Percentiles rank a stretch among this genome's conserved stretches.
Conservation (phyloP, 2,888 invertebrate genomes). For the Tachina lurida region DNA sequence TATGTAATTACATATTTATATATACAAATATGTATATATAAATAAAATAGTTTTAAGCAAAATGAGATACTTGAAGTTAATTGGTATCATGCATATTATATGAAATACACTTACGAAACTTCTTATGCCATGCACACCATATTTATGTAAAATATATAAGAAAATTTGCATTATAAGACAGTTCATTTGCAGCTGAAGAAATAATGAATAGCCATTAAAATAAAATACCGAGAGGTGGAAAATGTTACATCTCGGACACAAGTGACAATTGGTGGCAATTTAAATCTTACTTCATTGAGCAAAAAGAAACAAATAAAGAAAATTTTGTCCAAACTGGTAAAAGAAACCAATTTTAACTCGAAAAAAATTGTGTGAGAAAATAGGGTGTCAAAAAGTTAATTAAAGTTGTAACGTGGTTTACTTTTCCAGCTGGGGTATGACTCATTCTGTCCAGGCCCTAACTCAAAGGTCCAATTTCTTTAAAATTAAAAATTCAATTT, state of each 20-base stretch:
- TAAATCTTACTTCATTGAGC: slow-evolving; percentile 30
- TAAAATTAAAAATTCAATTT: too few species aligned
- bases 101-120: background rate
- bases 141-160: slow-evolving; percentile 18
- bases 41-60: slow-evolving; percentile 1
- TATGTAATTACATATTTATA: background rate
- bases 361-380: background rate
- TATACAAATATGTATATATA: background rate
- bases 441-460: too few species aligned
- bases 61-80: slow-evolving; percentile 25
- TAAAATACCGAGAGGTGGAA: slow-evolving; percentile 27
- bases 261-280: background rate
- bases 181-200: slow-evolving; percentile 25
- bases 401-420: background rate
- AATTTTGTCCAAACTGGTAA: slow-evolving; percentile 8
- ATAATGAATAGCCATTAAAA: slow-evolving; percentile 41
- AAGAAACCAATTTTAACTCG: background rate
- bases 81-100: slow-evolving; percentile 7
- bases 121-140: background rate
- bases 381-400: slow-evolving; percentile 20
- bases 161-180: background rate
- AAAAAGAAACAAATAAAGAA: background rate
- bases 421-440: too few species aligned
- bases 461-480: too few species aligned
- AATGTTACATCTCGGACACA: background rate